These are phyloP conservation scores for Xiphophorus birchmanni DNA, from an alignment of 2,797 vertebrate species.

Conservation along the genomic window DNA sequence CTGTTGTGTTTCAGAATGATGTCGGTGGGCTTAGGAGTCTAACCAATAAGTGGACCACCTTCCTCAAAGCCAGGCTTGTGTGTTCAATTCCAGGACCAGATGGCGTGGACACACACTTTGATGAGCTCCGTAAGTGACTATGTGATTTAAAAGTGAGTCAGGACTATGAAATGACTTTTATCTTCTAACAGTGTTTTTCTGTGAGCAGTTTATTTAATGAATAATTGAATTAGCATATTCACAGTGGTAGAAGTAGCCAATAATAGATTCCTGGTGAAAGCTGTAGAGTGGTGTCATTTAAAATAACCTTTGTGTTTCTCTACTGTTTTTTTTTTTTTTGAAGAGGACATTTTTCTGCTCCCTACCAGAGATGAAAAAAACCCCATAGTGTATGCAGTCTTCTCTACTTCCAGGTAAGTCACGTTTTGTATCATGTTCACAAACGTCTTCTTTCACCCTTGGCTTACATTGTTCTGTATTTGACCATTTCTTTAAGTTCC, in stretches of 20 bases:
- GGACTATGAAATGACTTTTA: constrained; percentile 12
- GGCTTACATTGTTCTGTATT: constrained; percentile 8
- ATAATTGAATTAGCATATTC: neutral
- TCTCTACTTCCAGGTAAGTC: constrained; percentile 94
- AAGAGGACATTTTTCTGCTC: constrained; percentile 95
- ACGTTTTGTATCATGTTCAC: neutral
- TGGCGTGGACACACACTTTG: constrained; percentile 94
- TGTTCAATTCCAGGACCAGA: constrained; percentile 95
- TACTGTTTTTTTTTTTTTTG: constrained; percentile 25
- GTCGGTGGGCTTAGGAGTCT: constrained; percentile 95
- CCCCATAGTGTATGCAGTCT: constrained; percentile 92
- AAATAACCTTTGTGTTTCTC: neutral
- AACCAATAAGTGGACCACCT: constrained; percentile 99
- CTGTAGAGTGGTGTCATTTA: neutral
- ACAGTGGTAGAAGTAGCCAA: neutral
- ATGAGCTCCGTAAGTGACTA: constrained; percentile 93
- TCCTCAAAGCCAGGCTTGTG: constrained; percentile 94
- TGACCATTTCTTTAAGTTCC: constrained; percentile 78
- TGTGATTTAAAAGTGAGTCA: constrained; percentile 11
- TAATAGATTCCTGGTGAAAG: neutral
- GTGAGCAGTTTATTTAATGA: constrained; percentile 7
- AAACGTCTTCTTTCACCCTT: neutral
- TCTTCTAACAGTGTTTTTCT: constrained; percentile 1
- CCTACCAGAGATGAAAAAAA: constrained; percentile 93
- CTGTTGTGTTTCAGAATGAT: constrained; percentile 88